Percentiles rank a stretch among this genome's conserved stretches.
Conservation (phyloP, 2,113 vertebrate species). For the Hippocampus guttulatus region DNA sequence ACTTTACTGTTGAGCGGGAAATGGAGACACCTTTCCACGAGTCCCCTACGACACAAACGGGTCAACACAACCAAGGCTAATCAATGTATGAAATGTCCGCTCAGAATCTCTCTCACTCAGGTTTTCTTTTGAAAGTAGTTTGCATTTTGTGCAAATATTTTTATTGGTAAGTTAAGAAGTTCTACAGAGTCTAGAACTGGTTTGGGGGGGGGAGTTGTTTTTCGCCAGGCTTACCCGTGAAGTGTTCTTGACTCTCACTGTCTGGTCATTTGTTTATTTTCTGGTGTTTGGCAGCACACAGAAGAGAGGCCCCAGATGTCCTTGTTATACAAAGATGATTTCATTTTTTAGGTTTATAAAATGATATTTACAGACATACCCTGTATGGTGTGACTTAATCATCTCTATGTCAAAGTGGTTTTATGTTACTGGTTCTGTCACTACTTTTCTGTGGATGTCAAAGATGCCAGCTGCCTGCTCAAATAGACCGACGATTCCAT, state of each 20-base stretch:
- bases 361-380: slow-evolving; percentile 42
- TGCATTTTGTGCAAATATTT: slow-evolving; percentile 70
- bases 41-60: slow-evolving; percentile 37
- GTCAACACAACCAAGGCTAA: slow-evolving; percentile 63
- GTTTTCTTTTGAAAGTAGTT: slow-evolving; percentile 77
- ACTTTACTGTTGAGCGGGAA: slow-evolving; percentile 75
- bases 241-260: slow-evolving; percentile 30
- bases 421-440: slow-evolving; percentile 62
- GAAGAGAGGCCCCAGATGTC: slow-evolving; percentile 56
- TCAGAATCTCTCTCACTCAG: slow-evolving; percentile 82
- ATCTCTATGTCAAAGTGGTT: slow-evolving; percentile 51
- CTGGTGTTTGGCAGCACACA: slow-evolving; percentile 58
- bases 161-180: slow-evolving; percentile 56
- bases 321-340: slow-evolving; percentile 52
- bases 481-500: slow-evolving; percentile 68
- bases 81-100: slow-evolving; percentile 62
- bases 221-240: slow-evolving; percentile 34
- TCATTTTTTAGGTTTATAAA: slow-evolving; percentile 55
- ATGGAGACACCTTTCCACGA: slow-evolving; percentile 56
- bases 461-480: slow-evolving; percentile 63
- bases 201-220: slow-evolving; percentile 21
- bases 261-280: slow-evolving; percentile 43
- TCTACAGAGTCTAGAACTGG: slow-evolving; percentile 47
- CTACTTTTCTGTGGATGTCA: slow-evolving; percentile 52
- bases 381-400: slow-evolving; percentile 51